These are phyloP conservation scores for Mionectes macconnelli DNA, from an alignment of 2,113 vertebrate genomes.

Conservation along the genomic window DNA sequence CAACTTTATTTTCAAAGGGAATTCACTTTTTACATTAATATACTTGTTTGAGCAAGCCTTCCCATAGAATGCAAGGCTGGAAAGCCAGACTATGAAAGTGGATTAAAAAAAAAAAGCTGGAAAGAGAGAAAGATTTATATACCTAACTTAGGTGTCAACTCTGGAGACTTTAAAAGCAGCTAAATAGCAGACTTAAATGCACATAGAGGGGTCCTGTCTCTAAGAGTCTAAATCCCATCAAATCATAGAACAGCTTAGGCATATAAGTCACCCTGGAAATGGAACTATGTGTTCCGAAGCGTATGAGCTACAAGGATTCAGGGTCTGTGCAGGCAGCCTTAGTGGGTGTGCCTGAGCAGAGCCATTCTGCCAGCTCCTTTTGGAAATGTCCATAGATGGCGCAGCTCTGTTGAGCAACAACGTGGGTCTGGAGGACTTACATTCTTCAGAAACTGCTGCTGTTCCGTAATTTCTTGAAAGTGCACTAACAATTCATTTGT, in stretches of 20 bases:
- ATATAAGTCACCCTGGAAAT: not conserved
- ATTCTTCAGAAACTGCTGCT: not conserved
- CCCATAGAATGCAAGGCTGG: not conserved
- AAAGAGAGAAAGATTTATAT: not conserved
- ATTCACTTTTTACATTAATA: not conserved
- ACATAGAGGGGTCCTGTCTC: not conserved
- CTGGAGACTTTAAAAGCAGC: not conserved
- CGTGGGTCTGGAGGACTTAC: not conserved
- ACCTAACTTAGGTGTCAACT: not conserved
- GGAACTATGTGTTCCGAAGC: not conserved
- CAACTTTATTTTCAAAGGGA: not conserved
- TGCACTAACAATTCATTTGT: slow-evolving; percentile 10
- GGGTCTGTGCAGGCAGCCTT: not conserved
- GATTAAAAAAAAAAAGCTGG: not conserved
- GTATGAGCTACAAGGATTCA: not conserved
- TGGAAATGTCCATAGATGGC: slow-evolving; percentile 40
- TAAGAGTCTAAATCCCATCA: not conserved
- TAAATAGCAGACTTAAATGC: not conserved
- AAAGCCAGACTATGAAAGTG: not conserved
- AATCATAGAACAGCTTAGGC: not conserved
- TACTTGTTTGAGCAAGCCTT: not conserved
- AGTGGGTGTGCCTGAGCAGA: not conserved
- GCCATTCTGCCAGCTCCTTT: not conserved
- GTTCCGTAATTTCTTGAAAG: slow-evolving; percentile 31
- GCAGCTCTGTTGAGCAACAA: not conserved